Base-by-base conservation (phyloP, 2,113 vertebrate species). In the Trochalopteron elliotii region DNA sequence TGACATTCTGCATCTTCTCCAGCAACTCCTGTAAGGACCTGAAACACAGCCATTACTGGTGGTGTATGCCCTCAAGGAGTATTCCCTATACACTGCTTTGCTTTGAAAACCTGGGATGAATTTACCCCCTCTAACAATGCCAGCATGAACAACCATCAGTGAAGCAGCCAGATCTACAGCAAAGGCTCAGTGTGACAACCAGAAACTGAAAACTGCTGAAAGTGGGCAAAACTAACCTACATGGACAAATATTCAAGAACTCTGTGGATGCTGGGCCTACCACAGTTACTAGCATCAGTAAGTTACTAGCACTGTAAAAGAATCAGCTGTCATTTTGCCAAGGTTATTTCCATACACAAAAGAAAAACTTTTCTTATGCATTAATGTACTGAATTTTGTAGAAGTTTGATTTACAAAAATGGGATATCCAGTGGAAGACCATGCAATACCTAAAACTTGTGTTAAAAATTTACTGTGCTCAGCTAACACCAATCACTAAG, bases 1-100 rank as follows among this genome's bases (percentile, higher is more conserved):
- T 99, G 99, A 95, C 99, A 99, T 95, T 99, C 99, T 69, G 99
- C 99, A 97, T 99, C 99, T 97, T 99, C 99, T 57, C 99, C 99
- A 88, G 99, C 99, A 94, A 99, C 99, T 61, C 99, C 99, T n/a
- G 99, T 99, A 94, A 99, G 98, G 45, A 99, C 98, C 99, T 99
- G 89, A 71, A 89, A 71, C 93, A 90, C 25, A 95, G 22, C n/a
- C 68, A 83, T 76, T 57, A 30, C 16, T 81, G 44, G 9, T 81
- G 56, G 75, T 63, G 44, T 14, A 72, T 12, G 31, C 45, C 25
- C 72, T 67, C 24, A 27, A 50, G 40, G 49, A 44, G 3, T 30
- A 9, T 49, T 70, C 75, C 72, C 45, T 20, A 37, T 9, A 37
- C 10, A 15, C 25, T 53, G 25, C 39, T 92, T 82, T 75, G 31